Evolutionary conservation across 2,113 vertebrate genomes (phyloP).

Genomic region (Oryzias curvinotus): DNA sequence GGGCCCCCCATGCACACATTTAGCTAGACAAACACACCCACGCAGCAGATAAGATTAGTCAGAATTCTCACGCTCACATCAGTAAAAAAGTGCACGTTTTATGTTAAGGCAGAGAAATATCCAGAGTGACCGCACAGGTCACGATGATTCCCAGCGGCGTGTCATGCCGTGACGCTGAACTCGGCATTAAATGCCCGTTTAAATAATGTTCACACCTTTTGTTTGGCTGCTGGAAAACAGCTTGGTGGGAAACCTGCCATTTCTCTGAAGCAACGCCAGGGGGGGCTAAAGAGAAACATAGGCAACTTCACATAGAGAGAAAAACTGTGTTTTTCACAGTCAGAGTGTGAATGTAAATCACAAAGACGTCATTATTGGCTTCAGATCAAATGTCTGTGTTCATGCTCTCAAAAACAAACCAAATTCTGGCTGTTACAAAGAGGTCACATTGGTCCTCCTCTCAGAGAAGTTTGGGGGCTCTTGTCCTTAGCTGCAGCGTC

Average conservation of each 20-base stretch:
- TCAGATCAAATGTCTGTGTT: background rate
- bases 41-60: slow-evolving; percentile 5
- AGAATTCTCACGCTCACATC: background rate
- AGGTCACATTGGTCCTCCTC: slow-evolving; percentile 1
- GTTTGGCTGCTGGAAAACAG: slow-evolving; percentile 13
- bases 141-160: background rate
- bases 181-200: too few species aligned
- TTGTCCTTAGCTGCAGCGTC: background rate
- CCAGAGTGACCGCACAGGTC: background rate
- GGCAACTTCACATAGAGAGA: too few species aligned
- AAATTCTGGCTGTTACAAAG: background rate
- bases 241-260: background rate
- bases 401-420: background rate
- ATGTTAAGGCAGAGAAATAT: slow-evolving; percentile 50
- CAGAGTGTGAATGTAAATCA: background rate
- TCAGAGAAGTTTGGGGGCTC: background rate
- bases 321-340: background rate
- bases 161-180: background rate
- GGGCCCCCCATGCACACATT: background rate
- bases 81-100: slow-evolving; percentile 55
- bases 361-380: background rate
- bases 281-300: background rate
- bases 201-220: background rate
- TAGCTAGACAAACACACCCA: background rate
- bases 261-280: slow-evolving; percentile 2